Evolutionary conservation across 2,888 invertebrate genomes (phyloP), one percentile per base, ranked within the genome.

Genomic region (Chorisops tibialis): DNA sequence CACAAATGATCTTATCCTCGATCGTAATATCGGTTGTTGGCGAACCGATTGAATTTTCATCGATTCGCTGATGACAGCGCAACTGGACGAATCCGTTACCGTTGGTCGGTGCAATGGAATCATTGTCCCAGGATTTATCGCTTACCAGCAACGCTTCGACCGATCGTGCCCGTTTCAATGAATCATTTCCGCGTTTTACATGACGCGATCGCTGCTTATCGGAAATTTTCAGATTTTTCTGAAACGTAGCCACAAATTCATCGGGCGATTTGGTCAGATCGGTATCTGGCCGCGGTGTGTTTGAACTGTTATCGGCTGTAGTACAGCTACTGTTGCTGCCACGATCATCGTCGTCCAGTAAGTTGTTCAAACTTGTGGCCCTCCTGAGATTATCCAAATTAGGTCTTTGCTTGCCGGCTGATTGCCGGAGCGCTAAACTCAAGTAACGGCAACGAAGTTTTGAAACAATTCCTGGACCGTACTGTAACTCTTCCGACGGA

Each of bases 381-480:
- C 93, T 85, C 21, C 93, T 82, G 71, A 91, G 81, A 58, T 79
- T 79, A 66, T 83, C 80, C 65, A 91, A 85, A 14, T 87, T 85
- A 6, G 86, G 86, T 4, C 89, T 82, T 43, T 83, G 83, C 63
- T 82, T 82, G 62, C 78, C 79, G 69, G 83, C 84, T 43, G 85
- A 84, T 70, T 90, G 89, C n/a, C 92, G 83, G 65, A 93, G 79
- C 9, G 93, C 91, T 67, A 93, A 82, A 75, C 89, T 91, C 66
- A 94, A 83, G 76, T 93, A 94, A 73, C 91, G 88, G 74, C 91
- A 90, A 75, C 91, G 87, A 68, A 94, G 83, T 70, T 89, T 89
- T 73, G 90, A 91, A 39, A 94, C 94, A 73, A 94, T 93, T 62
- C 94, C 93, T 56, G 94, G 94, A 1, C 94, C 94, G 80, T 94